phyloP scores from a whole-genome alignment of 2,888 invertebrate species.

The Sericinus montela region DNA sequence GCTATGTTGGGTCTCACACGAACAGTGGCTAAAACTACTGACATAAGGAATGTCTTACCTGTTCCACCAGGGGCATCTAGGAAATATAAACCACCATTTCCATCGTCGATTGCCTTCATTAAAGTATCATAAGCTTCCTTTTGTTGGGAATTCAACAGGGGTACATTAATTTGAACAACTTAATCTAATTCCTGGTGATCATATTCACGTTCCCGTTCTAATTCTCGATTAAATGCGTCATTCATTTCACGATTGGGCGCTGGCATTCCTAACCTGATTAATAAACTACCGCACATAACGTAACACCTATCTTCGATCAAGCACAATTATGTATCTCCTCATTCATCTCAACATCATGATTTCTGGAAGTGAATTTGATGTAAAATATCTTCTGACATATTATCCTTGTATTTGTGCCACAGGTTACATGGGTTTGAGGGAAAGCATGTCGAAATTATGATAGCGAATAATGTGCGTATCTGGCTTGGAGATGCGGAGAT shows the following conservation, averaged over 20 bases:
- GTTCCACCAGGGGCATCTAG: conserved; percentile 25
- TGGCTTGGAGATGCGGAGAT: too few species aligned
- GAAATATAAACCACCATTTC: conserved; percentile 31
- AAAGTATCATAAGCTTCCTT: conserved; percentile 28
- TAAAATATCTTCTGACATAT: too few species aligned
- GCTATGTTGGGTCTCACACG: neutral
- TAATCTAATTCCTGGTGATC: conserved; percentile 4
- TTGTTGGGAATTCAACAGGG: conserved; percentile 21
- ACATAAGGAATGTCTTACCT: conserved; percentile 24
- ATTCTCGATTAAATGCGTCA: conserved; percentile 34
- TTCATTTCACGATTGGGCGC: conserved; percentile 31
- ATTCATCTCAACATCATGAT: neutral
- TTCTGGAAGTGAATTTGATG: neutral
- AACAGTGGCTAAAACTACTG: neutral
- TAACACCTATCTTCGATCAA: neutral
- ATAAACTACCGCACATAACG: too few species aligned
- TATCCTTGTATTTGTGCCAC: too few species aligned
- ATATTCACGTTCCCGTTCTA: conserved; percentile 34
- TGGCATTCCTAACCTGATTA: conserved; percentile 16
- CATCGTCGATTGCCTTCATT: conserved; percentile 27
- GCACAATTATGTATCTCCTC: conserved; percentile 19
- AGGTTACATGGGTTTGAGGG: too few species aligned
- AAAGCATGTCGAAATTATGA: too few species aligned
- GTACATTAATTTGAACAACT: conserved; percentile 16
- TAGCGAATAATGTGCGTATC: too few species aligned